Conservation (phyloP, 2,888 invertebrate species). For the Apamea sordens region DNA sequence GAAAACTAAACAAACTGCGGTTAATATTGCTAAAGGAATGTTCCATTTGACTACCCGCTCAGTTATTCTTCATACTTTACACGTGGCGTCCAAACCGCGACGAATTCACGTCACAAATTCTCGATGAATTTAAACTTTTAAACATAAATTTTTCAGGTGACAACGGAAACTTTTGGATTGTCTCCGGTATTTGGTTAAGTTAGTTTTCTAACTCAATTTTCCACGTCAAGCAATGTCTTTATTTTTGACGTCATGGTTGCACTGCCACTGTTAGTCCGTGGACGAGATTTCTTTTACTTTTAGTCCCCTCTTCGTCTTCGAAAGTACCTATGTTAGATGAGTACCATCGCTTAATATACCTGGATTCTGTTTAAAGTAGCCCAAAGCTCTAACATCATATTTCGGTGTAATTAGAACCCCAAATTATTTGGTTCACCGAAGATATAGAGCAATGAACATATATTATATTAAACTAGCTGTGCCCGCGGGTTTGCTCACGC, state of each 20-base stretch:
- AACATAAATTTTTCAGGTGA: slow-evolving; percentile 30
- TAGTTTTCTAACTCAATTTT: not conserved
- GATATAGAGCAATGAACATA: not conserved
- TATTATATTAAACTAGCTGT: not conserved
- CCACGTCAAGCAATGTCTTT: not conserved
- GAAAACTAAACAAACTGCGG: not conserved
- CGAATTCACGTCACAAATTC: slow-evolving; percentile 26
- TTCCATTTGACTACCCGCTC: not conserved
- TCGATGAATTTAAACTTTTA: slow-evolving; percentile 24
- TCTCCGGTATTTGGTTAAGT: not conserved
- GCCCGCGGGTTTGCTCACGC: not conserved
- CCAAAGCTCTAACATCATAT: not conserved
- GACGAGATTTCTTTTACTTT: not conserved
- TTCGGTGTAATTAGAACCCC: too few relatives aligned
- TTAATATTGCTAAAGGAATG: not conserved
- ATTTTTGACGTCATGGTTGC: not conserved
- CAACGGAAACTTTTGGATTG: slow-evolving; percentile 8
- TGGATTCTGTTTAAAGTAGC: not conserved
- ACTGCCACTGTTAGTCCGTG: too few relatives aligned
- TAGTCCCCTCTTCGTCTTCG: not conserved
- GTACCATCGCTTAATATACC: too few relatives aligned
- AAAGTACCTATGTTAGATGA: not conserved
- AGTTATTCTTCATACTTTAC: slow-evolving; percentile 9
- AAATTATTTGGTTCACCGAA: not conserved
- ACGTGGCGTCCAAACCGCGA: not conserved